These are phyloP conservation scores for Penaeus vannamei DNA, from an alignment of 1,140 invertebrate species.

Conservation along the genomic window DNA sequence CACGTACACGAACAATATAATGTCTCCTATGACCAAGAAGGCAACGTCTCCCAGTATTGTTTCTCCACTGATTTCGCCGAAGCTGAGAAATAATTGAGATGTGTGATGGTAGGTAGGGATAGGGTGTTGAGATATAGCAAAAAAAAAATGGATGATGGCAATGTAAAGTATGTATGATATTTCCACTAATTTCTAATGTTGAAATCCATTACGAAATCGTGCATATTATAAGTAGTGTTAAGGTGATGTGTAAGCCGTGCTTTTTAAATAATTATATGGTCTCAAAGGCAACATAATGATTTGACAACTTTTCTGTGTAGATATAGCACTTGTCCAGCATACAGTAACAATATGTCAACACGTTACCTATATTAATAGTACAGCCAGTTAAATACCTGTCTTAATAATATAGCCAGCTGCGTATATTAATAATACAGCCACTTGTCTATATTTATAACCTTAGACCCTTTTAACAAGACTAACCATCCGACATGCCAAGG, in stretches of 20 bases:
- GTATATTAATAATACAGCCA: neutral
- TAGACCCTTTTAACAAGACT: neutral
- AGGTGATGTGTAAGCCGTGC: too few species aligned
- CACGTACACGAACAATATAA: slow-evolving; percentile 75
- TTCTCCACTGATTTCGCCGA: slow-evolving; percentile 69
- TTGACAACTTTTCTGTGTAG: too few species aligned
- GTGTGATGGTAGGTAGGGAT: neutral
- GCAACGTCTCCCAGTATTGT: slow-evolving; percentile 74
- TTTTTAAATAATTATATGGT: too few species aligned
- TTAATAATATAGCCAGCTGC: neutral
- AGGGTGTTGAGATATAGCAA: neutral
- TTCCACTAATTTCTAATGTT: too few species aligned
- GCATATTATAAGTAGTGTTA: too few species aligned
- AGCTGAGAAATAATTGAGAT: slow-evolving; percentile 52
- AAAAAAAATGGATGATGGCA: neutral
- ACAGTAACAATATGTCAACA: too few species aligned
- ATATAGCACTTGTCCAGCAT: too few species aligned
- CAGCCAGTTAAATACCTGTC: too few species aligned
- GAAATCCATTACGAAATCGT: too few species aligned
- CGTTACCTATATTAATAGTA: too few species aligned
- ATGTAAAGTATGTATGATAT: neutral
- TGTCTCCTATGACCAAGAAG: slow-evolving; percentile 74
- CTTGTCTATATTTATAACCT: neutral
- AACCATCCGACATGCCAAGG: neutral
- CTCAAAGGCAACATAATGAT: too few species aligned